phyloP scores from a whole-genome alignment of 2,888 invertebrate genomes.

The Carpatolechia fugitivella region DNA sequence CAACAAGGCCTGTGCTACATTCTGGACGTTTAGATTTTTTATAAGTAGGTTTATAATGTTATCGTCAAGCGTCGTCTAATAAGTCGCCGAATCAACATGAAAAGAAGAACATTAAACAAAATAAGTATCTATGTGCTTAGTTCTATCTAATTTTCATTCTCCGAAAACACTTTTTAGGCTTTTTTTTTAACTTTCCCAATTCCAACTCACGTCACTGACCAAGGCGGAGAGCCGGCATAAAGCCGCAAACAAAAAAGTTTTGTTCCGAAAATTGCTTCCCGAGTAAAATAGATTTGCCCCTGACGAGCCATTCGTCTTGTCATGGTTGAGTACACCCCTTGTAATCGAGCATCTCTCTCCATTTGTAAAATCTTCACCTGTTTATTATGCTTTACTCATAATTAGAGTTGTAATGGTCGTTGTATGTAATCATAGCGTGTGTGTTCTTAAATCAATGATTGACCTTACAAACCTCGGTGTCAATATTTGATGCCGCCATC shows the following conservation, averaged over 20 bases:
- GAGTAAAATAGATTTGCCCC: not conserved
- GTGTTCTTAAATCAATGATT: too few species aligned
- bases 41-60: too few species aligned
- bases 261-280: constrained; percentile 16
- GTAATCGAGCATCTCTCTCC: not conserved
- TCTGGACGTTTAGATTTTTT: too few species aligned
- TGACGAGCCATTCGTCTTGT: constrained; percentile 8
- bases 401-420: too few species aligned
- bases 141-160: not conserved
- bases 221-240: not conserved
- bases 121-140: too few species aligned
- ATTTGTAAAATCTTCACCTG: not conserved
- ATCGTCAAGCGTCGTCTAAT: too few species aligned
- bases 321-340: not conserved
- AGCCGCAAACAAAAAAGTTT: constrained; percentile 16
- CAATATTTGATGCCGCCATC: too few species aligned
- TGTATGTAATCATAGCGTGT: too few species aligned
- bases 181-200: not conserved
- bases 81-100: too few species aligned
- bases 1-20: too few species aligned
- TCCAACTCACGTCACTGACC: not conserved
- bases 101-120: too few species aligned
- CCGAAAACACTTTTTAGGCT: not conserved
- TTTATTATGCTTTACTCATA: not conserved
- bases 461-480: too few species aligned